Conservation (phyloP, 2,797 vertebrate species). For the Urosaurus nigricauda region DNA sequence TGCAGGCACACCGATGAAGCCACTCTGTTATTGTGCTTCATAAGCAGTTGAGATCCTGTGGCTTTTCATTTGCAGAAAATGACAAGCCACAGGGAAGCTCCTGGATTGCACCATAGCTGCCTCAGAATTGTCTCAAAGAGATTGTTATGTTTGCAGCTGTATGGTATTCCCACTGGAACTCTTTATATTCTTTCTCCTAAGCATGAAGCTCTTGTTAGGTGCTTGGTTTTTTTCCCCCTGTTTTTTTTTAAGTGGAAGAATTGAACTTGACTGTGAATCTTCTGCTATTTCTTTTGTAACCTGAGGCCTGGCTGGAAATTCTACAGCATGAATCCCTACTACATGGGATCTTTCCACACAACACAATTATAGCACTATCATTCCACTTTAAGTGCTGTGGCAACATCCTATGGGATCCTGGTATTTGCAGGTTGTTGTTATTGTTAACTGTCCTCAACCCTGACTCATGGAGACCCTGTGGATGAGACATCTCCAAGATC, state of each 20-base stretch:
- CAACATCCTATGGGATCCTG: no score
- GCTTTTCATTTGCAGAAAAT: conserved; percentile 41
- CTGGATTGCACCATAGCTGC: fast-evolving
- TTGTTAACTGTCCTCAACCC: no score
- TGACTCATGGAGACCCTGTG: no score
- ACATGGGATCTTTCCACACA: not conserved
- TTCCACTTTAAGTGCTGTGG: no score
- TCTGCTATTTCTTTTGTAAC: not conserved
- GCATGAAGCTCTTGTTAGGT: conserved; percentile 28
- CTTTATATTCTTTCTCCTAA: not conserved
- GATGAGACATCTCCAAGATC: no score
- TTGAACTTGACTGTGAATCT: not conserved
- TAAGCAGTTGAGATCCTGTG: conserved; percentile 18
- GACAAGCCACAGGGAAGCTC: conserved; percentile 18
- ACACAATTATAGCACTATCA: no score
- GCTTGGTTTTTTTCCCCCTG: no score
- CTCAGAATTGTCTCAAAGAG: conserved; percentile 37
- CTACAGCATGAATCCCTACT: not conserved
- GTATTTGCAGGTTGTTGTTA: no score
- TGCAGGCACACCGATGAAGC: conserved; percentile 29
- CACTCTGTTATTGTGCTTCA: not conserved
- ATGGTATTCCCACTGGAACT: conserved; percentile 2
- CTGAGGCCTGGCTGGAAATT: not conserved
- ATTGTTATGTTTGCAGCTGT: conserved; percentile 20
- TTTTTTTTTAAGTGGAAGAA: not conserved